Percentiles rank a stretch among this genome's conserved stretches.
These are phyloP conservation scores for Blera fallax DNA, from an alignment of 2,888 invertebrate species.

Conservation along the genomic window DNA sequence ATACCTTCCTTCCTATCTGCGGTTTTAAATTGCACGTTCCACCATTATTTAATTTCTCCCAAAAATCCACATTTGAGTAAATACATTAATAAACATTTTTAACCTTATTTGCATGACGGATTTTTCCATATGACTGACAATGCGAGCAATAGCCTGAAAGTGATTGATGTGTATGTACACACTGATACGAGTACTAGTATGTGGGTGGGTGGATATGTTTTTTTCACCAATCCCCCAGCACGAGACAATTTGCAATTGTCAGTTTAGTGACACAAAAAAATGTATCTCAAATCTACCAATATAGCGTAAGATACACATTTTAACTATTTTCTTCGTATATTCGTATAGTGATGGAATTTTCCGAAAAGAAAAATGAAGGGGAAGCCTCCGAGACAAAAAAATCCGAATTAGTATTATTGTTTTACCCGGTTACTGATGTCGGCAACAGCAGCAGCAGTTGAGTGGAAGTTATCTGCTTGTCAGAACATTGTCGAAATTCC, in stretches of 20 bases:
- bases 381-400: not conserved
- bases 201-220: not conserved
- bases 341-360: constrained; percentile 2
- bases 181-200: not conserved
- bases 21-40: not conserved
- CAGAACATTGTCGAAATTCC: constrained; percentile 36
- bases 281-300: not conserved
- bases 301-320: not conserved
- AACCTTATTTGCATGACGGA: constrained; percentile 35
- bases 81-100: constrained; percentile 5
- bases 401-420: constrained; percentile 42
- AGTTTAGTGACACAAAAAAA: constrained; percentile 36
- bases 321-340: constrained; percentile 1
- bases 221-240: not conserved
- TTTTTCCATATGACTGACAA: constrained; percentile 46
- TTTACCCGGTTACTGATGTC: constrained; percentile 33
- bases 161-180: constrained; percentile 30
- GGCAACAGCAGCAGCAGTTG: constrained; percentile 43
- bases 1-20: not conserved
- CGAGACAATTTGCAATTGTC: constrained; percentile 49
- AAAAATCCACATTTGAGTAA: not conserved
- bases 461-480: constrained; percentile 55
- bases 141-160: constrained; percentile 42
- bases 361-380: not conserved
- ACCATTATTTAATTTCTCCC: not conserved